phyloP scores from a whole-genome alignment of 2,888 invertebrate species.

The Tupiocoris notatus region DNA sequence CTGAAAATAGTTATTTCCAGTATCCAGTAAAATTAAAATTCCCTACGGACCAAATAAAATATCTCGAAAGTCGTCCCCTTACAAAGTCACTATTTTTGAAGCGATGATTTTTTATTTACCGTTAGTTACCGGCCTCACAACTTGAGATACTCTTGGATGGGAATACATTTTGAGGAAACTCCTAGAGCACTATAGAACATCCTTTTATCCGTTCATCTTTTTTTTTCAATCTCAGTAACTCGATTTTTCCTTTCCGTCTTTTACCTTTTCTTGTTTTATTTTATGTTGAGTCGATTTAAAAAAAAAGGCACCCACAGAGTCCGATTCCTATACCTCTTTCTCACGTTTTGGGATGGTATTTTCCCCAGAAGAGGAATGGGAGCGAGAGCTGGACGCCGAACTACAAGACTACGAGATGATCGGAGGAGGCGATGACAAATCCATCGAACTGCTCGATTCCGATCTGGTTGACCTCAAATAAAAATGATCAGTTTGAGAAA shows the following conservation, averaged over 20 bases:
- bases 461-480: slow-evolving; percentile 40
- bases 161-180: too few species aligned
- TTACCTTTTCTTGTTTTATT: slow-evolving; percentile 13
- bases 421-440: slow-evolving; percentile 53
- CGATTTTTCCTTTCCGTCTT: slow-evolving; percentile 31
- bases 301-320: background rate
- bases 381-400: slow-evolving; percentile 92
- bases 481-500: background rate
- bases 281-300: background rate
- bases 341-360: slow-evolving; percentile 35
- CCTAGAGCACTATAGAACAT: too few species aligned
- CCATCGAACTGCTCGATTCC: slow-evolving; percentile 36
- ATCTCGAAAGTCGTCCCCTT: too few species aligned
- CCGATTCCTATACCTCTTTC: slow-evolving; percentile 41
- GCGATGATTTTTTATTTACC: too few species aligned
- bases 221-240: background rate
- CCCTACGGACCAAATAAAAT: too few species aligned
- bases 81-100: too few species aligned
- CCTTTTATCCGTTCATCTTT: too few species aligned
- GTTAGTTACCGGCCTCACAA: too few species aligned
- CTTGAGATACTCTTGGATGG: too few species aligned
- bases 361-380: slow-evolving; percentile 83
- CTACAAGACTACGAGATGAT: slow-evolving; percentile 94
- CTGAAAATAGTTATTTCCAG: too few species aligned
- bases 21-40: too few species aligned